Evolutionary conservation across 2,797 vertebrate species (phyloP), one percentile per base, ranked within the genome.

Genomic region (Gephyroberyx darwinii): DNA sequence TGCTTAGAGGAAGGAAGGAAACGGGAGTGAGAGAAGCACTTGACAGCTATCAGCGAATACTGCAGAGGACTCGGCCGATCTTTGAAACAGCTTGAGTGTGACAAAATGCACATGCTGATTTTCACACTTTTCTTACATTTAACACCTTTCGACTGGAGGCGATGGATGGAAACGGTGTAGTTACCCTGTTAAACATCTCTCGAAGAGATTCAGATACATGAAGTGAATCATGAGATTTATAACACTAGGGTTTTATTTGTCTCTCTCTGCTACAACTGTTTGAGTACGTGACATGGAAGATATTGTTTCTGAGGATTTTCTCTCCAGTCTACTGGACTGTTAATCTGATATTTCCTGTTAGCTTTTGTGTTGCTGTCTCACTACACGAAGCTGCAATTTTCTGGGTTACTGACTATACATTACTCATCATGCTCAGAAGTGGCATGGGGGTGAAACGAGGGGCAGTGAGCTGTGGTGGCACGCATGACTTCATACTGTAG

Each of bases 1-100:
- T 70, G 53, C 57, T 19, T 75, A 74, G 82, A 88, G 88, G 86
- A 86, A 87, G 90, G 84, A 86, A 89, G 90, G 84, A 86, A 89
- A 67, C 26, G 2, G 8, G 16, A 67, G 55, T 5, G 20, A 71
- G 35, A 81, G 74, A 84, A 76, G 77, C 71, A 6, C 16, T 22
- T 60, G 9, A 20, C n/a, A 52, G 64, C 77, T 74, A 45, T 78
- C 33, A 20, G 8, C 22, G 48, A 43, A 33, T 16, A 5, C 9
- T 47, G 54, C 30, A 57, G 14, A 17, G 9, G 16, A 33, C 26
- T 17, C 5, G 14, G 17, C 1, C 1, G 53, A 43, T 51, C 51
- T 77, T 65, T 72, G 1, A 61, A 13, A 58, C 20, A 31, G 47
- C 57, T 54, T 19, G 3, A 0, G 20, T 22, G 16, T 50, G 19